Evolutionary conservation across 2,797 vertebrate genomes (phyloP), one percentile per base, ranked within the genome.

Genomic region (Corythornis leucogaster): DNA sequence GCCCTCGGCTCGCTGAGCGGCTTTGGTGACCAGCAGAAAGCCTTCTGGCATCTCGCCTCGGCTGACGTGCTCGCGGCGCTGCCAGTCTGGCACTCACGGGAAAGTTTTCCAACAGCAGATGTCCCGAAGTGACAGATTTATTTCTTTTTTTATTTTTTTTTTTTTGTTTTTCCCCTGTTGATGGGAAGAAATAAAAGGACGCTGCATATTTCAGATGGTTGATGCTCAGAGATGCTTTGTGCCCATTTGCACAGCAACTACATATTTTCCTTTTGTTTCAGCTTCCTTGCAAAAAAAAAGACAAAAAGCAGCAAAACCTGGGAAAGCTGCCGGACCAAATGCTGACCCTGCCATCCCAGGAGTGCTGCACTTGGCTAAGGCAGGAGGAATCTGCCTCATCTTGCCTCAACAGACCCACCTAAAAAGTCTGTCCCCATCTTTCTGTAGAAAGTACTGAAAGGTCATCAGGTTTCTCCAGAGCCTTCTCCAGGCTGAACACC

Each of bases 21-120:
- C 94, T 97, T 91, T 92, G 97, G 97, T 95, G 97, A 96, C 95
- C 94, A 93, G 94, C 93, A 94, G 78, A 91, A 90, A 91, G 70
- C 85, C 90, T 87, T 87, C 96, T 93, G 95, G 96, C 96, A 94
- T 96, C 93, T 95, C 80, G 95, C 96, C 93, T 95, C 54, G 85
- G 94, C 97, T 95, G 97, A 97, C 96, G 96, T 97, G 97, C 97
- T 97, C 94, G 70, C 94, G 33, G 97, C 93, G 69, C 97, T 97
- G 96, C 98, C 98, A 96, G 94, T 95, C 96, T 97, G 94, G 95
- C 84, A 91, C 97, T 97, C 95, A 42, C 83, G 8, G 90, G 55
- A 85, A 93, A 95, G 89, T 96, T 95, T 78, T 90, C 87, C 92
- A 91, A 66, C 92, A 96, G 96, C 96, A 97, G 97, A 97, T 94